Evolutionary conservation across 1,140 invertebrate species (phyloP).

Genomic region (Popillia japonica): DNA sequence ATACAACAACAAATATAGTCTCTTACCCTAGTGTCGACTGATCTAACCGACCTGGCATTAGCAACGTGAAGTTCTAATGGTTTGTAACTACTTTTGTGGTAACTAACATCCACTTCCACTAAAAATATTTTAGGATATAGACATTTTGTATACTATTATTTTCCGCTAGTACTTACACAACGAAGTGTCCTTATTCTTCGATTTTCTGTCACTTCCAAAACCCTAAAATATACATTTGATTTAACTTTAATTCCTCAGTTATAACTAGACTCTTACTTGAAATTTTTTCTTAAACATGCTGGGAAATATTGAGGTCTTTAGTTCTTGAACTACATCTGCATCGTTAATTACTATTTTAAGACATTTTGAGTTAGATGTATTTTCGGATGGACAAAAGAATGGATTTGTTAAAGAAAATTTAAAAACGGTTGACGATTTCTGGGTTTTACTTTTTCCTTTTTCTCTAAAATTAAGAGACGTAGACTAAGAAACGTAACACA

Average conservation of each 20-base stretch:
- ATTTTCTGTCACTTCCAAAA: background rate
- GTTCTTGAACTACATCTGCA: background rate
- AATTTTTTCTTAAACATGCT: conserved; percentile 4
- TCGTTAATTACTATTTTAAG: background rate
- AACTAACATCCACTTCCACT: background rate
- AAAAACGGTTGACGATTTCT: background rate
- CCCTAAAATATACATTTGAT: background rate
- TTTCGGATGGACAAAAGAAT: background rate
- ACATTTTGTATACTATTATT: background rate
- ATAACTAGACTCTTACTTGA: conserved; percentile 13
- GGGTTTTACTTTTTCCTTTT: background rate
- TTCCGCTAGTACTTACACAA: background rate
- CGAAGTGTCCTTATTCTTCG: background rate
- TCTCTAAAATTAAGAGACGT: background rate
- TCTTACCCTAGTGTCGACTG: background rate
- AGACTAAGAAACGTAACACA: no score
- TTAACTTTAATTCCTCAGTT: background rate
- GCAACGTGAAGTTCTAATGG: background rate
- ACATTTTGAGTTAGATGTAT: background rate
- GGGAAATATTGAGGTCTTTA: background rate
- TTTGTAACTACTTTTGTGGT: background rate
- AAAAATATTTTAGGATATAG: background rate
- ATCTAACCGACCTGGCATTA: background rate
- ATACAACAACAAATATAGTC: no score
- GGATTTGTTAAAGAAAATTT: background rate